Evolutionary conservation across 2,888 invertebrate species (phyloP).

Genomic region (Watsonalla cultraria): DNA sequence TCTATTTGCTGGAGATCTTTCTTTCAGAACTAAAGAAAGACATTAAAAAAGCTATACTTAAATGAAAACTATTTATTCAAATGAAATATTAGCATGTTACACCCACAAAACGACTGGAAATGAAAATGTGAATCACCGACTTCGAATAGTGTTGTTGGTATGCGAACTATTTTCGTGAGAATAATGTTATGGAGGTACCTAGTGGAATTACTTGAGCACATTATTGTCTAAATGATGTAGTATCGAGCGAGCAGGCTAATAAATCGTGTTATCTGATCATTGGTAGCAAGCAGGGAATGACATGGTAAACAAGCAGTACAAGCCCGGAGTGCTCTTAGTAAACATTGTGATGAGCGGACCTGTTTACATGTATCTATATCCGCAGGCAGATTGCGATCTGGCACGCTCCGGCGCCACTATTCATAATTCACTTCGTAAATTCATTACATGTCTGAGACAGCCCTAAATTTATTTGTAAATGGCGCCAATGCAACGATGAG

Average conservation of each 20-base stretch:
- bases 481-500: conserved; percentile 68
- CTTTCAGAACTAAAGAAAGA: background rate
- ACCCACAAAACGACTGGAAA: background rate
- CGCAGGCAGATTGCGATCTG: conserved; percentile 62
- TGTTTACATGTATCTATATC: conserved; percentile 54
- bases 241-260: conserved; percentile 22
- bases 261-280: conserved; percentile 40
- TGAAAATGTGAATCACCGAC: conserved; percentile 2
- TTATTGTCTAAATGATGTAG: conserved; percentile 5
- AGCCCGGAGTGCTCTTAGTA: conserved; percentile 27
- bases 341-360: conserved; percentile 53
- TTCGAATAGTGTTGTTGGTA: background rate
- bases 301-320: conserved; percentile 38
- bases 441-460: conserved; percentile 70
- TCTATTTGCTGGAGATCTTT: background rate
- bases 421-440: conserved; percentile 70
- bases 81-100: background rate
- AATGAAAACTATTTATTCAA: background rate
- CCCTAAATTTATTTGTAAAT: conserved; percentile 73
- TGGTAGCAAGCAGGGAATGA: conserved; percentile 32
- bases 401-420: conserved; percentile 58
- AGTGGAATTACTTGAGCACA: background rate
- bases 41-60: background rate
- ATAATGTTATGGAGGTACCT: background rate
- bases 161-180: background rate